Evolutionary conservation across 1,140 invertebrate species (phyloP), one percentile per base, ranked within the genome.

Genomic region (Apis florea): DNA sequence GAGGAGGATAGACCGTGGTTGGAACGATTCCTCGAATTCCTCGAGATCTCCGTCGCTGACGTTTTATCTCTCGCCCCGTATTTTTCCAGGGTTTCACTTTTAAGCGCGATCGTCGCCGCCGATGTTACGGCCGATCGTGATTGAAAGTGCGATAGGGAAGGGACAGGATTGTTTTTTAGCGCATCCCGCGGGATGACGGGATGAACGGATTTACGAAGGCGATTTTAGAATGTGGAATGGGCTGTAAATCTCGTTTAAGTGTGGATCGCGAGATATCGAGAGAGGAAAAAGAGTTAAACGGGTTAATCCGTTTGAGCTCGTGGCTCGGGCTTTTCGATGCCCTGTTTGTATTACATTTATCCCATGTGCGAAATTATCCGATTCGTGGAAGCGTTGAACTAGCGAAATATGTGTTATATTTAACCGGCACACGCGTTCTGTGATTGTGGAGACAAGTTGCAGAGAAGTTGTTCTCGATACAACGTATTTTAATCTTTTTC

Each of bases 1-100:
- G n/a, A n/a, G n/a, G n/a, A n/a, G n/a, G 3, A 13, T 19, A 17
- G 15, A 8, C 3, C 17, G 21, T 5, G 40, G 61, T 61, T 53
- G 1, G 9, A 40, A 15, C 53, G 67, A 74, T 67, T 75, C 58
- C 40, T 66, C 24, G 8, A 31, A 56, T 80, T n/a, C 61, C 31
- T 40, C 31, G 31, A 24, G 56, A 58, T 56, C 78, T 19, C 26
- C 12, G 26, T 19, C 8, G 26, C 26, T 10, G 24, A 2, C n/a
- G 15, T 17, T 80, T 74, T 75, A 80, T 75, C 61, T 58, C 31
- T 58, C 31, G 12, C 13, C 10, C 15, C 24, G 59, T 80, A 80
- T 56, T 74, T 58, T 80, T 75, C 71, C 13, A 67, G 15, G 40
- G 71, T 80, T 74, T 80, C 72, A 80, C 61, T 74, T 58, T 51